These are phyloP conservation scores for Sinella curviseta DNA, from an alignment of 1,140 invertebrate species.

Conservation along the genomic window DNA sequence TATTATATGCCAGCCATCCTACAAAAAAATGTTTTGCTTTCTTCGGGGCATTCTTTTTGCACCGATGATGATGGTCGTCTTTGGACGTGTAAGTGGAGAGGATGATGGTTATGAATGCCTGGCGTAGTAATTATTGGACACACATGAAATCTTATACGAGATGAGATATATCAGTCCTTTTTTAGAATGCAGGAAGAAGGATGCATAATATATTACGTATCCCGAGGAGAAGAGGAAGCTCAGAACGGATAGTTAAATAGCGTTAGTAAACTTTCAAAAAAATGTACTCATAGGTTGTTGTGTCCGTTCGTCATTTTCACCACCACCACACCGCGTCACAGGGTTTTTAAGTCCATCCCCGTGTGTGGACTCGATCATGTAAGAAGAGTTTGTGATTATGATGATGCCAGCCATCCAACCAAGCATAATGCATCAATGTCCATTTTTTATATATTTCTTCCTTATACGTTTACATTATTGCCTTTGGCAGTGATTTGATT, in stretches of 20 bases:
- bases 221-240: background rate
- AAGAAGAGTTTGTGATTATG: background rate
- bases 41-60: background rate
- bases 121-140: constrained; percentile 6
- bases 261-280: too few relatives aligned
- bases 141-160: background rate
- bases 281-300: too few relatives aligned
- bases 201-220: background rate
- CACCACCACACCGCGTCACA: too few relatives aligned
- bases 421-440: background rate
- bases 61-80: background rate
- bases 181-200: background rate
- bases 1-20: too few relatives aligned
- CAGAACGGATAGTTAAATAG: too few relatives aligned
- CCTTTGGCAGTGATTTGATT: background rate
- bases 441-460: background rate
- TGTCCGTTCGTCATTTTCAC: background rate
- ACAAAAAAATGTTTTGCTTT: background rate
- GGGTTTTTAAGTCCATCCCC: too few relatives aligned
- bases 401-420: background rate
- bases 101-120: too few relatives aligned
- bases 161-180: background rate
- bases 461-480: background rate
- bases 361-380: too few relatives aligned
- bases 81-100: too few relatives aligned